Conservation (phyloP, 2,888 invertebrate species). For the Thymelicus sylvestris region DNA sequence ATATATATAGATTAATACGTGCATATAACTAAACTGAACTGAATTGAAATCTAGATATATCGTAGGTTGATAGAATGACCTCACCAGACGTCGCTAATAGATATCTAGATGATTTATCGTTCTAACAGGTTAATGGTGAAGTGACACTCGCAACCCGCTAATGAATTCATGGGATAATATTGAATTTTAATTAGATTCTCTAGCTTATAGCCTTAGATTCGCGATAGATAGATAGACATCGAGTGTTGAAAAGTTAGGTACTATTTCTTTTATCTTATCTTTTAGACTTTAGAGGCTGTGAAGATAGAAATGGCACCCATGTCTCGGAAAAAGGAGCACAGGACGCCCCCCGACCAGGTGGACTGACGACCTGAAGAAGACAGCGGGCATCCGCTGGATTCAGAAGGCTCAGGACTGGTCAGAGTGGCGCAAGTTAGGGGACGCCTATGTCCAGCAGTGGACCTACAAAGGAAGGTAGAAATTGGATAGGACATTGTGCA, state of each 20-base stretch:
- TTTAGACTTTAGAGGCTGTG: neutral
- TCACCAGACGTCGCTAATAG: slow-evolving; percentile 27
- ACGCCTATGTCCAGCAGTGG: too few species aligned
- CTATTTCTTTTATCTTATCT: neutral
- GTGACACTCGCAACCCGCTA: slow-evolving; percentile 25
- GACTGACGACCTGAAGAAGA: too few species aligned
- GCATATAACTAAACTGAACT: neutral
- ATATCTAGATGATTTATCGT: slow-evolving; percentile 30
- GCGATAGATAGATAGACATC: neutral
- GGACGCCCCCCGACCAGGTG: too few species aligned
- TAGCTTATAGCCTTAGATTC: neutral
- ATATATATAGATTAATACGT: neutral
- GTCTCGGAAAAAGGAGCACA: too few species aligned
- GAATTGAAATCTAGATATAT: neutral
- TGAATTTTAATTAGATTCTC: slow-evolving; percentile 30
- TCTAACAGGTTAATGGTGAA: slow-evolving; percentile 20
- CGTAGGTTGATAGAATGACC: slow-evolving; percentile 26
- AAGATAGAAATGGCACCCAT: too few species aligned
- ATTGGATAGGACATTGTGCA: too few species aligned
- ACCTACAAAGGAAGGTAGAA: too few species aligned
- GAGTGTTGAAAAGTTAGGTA: neutral
- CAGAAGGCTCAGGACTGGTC: too few species aligned
- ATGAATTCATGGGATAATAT: slow-evolving; percentile 30
- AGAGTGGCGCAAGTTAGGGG: too few species aligned
- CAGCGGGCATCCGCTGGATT: too few species aligned